A percentile compares a stretch with the other conserved stretches of the same genome.
phyloP scores from a whole-genome alignment of 2,888 invertebrate species.

The Podotricha telesiphe region DNA sequence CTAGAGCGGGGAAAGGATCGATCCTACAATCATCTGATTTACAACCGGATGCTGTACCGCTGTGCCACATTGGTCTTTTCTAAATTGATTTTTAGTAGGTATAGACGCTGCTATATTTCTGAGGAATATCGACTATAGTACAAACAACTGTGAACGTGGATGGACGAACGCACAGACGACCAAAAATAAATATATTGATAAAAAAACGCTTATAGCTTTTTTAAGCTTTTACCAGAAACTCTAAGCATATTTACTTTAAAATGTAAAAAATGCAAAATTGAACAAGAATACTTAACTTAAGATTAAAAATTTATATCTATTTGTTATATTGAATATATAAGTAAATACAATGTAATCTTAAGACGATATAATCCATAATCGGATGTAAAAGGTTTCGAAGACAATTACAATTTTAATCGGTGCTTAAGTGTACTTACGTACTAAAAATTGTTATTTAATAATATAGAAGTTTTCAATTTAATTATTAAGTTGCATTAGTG shows the following conservation, averaged over 20 bases:
- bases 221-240: slow-evolving; percentile 11
- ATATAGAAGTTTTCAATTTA: background rate
- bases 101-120: too few species aligned
- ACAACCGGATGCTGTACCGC: too few species aligned
- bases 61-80: too few species aligned
- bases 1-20: too few species aligned
- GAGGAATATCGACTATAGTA: too few species aligned
- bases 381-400: slow-evolving; percentile 14
- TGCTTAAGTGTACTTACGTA: slow-evolving; percentile 27
- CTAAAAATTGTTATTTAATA: slow-evolving; percentile 2
- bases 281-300: slow-evolving; percentile 11
- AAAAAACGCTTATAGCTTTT: background rate
- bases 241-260: slow-evolving; percentile 1
- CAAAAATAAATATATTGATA: background rate
- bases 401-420: slow-evolving; percentile 36
- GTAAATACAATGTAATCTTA: slow-evolving; percentile 2
- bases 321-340: background rate
- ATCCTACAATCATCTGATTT: too few species aligned
- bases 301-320: background rate
- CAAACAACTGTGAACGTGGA: too few species aligned
- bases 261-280: slow-evolving; percentile 5
- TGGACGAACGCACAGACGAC: too few species aligned
- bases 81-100: too few species aligned
- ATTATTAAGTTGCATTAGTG: background rate
- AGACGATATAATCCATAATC: slow-evolving; percentile 14